These are phyloP conservation scores for Spilosoma lubricipeda DNA, from an alignment of 2,888 invertebrate genomes.

Conservation along the genomic window DNA sequence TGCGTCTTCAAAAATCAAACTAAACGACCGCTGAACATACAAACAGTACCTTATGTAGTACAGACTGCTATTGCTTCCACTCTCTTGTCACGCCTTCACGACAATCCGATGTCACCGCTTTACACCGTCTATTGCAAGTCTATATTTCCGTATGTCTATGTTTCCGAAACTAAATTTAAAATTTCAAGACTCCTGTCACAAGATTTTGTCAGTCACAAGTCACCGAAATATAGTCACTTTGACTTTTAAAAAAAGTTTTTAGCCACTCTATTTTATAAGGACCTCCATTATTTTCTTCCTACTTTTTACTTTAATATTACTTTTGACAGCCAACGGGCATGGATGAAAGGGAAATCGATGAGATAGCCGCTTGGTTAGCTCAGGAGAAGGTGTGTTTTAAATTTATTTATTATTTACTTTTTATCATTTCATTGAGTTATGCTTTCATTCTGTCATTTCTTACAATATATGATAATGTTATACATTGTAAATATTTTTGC, in stretches of 20 bases:
- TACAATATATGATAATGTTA: background rate
- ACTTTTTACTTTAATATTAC: constrained; percentile 50
- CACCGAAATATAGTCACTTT: background rate
- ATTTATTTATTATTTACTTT: constrained; percentile 48
- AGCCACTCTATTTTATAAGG: background rate
- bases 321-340: constrained; percentile 81
- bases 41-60: background rate
- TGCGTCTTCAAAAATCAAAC: background rate
- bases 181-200: background rate
- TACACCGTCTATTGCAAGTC: background rate
- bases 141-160: background rate
- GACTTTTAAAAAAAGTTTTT: background rate
- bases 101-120: background rate
- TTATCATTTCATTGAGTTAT: constrained; percentile 20
- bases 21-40: background rate
- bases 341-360: constrained; percentile 95
- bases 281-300: constrained; percentile 42
- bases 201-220: background rate
- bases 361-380: constrained; percentile 97
- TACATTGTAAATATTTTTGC: constrained; percentile 9
- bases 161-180: too few relatives aligned
- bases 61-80: background rate
- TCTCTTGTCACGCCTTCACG: background rate
- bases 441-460: background rate
- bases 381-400: constrained; percentile 89